A percentile compares a stretch with the other conserved stretches of the same genome.
These are phyloP conservation scores for Muscicapa adusta DNA, from an alignment of 2,113 vertebrate genomes.

Conservation along the genomic window DNA sequence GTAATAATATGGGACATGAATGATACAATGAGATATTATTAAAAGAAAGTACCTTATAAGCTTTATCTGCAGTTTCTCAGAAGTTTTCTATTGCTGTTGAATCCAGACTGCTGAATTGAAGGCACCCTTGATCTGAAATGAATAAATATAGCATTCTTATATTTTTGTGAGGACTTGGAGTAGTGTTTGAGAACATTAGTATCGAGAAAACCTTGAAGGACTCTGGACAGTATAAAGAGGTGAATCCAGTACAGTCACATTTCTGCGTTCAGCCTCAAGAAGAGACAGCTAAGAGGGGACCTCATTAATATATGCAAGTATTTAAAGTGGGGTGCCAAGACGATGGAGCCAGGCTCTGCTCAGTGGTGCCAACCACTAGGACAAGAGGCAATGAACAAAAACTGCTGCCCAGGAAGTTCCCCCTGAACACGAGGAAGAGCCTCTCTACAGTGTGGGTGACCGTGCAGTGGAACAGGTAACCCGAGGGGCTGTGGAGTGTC, in stretches of 20 bases:
- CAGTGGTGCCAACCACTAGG: neutral
- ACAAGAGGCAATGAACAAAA: neutral
- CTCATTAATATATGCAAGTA: too few relatives aligned
- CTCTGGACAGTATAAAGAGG: neutral
- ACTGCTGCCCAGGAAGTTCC: neutral
- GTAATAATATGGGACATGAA: neutral
- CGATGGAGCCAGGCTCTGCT: fast-evolving
- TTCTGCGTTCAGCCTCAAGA: neutral
- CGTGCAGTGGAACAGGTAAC: fast-evolving
- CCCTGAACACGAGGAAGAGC: neutral
- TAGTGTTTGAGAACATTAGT: neutral
- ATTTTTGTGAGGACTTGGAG: neutral
- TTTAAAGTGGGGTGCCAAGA: too few relatives aligned
- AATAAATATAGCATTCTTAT: neutral
- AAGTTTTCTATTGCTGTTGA: neutral
- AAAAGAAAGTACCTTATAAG: neutral
- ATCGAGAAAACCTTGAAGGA: neutral
- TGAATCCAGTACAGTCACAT: neutral
- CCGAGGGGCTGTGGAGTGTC: neutral
- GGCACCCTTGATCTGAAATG: neutral
- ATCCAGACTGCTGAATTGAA: neutral
- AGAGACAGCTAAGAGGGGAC: neutral
- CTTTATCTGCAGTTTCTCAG: neutral
- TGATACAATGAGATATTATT: neutral
- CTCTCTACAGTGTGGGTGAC: neutral